Evolutionary conservation across 2,113 vertebrate species (phyloP), one percentile per base, ranked within the genome.

Genomic region (Brachirus orientalis): DNA sequence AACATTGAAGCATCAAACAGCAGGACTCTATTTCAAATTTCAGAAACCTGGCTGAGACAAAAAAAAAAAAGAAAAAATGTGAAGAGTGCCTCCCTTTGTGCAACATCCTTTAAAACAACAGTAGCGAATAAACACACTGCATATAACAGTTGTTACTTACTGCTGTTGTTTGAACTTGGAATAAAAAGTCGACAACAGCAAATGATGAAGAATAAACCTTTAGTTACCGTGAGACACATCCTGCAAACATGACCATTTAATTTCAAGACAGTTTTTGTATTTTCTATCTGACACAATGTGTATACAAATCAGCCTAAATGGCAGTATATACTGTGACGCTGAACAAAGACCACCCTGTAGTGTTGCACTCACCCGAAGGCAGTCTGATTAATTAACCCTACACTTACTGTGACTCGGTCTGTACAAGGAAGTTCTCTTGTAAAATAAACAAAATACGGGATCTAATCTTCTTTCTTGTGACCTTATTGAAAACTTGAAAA

Each of bases 331-430:
- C 33, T 44, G 3, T n/a, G 7, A 40, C 44, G 19, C n/a, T 40
- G 4, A 37, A 18, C 43, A 68, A 10, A 37, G 7, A 6, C 28
- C 28, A 1, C 28, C 28, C 28, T 18, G 47, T 17, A 68, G 46
- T 19, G 9, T 55, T 46, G 3, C 12, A 16, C 36, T 55, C 18
- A 33, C 56, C 62, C 54, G 18, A 9, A 70, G 16, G 40, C 43
- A 18, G 8, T 65, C 8, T 41, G 40, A 84, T 64, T 45, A 70
- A 60, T 52, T 58, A 76, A 41, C 70, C 38, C 47, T 62, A 76
- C 41, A 60, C 17, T 45, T 28, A 6, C 28, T 28, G 28, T 13
- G 44, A 16, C 13, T 59, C 38, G 65, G 41, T 50, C 40, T 50
- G 28, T 40, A 35, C 48, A 22, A 38, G 19, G 57, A 53, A 20